These are phyloP conservation scores for Aspidapion aeneum DNA, from an alignment of 2,888 invertebrate genomes.

Conservation along the genomic window DNA sequence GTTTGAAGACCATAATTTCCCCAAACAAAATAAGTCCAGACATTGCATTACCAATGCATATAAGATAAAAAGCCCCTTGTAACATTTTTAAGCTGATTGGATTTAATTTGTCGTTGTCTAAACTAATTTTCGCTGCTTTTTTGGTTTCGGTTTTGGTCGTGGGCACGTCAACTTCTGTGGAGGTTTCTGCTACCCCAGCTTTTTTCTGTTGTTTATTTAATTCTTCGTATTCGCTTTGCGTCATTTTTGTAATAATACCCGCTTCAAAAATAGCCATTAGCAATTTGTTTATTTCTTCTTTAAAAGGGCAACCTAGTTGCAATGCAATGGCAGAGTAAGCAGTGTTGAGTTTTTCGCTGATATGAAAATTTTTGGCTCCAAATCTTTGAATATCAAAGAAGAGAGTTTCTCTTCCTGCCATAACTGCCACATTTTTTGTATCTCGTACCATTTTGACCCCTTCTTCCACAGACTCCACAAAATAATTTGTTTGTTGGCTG, in stretches of 20 bases:
- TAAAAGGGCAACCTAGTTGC: conserved; percentile 71
- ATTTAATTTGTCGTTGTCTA: conserved; percentile 50
- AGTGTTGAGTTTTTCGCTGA: conserved; percentile 74
- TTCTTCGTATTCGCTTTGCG: conserved; percentile 70
- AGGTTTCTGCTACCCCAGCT: conserved; percentile 43
- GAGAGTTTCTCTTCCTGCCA: conserved; percentile 72
- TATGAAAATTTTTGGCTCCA: conserved; percentile 64
- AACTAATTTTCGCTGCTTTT: conserved; percentile 35
- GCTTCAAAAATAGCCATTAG: conserved; percentile 72
- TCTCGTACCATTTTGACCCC: conserved; percentile 65
- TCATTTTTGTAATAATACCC: conserved; percentile 73
- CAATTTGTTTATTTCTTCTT: conserved; percentile 71
- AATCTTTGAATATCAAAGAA: conserved; percentile 67
- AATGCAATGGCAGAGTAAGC: conserved; percentile 75
- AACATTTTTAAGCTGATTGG: conserved; percentile 69
- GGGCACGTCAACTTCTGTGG: conserved; percentile 43
- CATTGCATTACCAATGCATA: conserved; percentile 58
- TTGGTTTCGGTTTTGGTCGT: conserved; percentile 35
- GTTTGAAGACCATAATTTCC: conserved; percentile 32
- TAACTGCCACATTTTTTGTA: conserved; percentile 58
- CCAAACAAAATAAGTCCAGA: conserved; percentile 32
- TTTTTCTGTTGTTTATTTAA: conserved; percentile 56
- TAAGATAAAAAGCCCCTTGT: conserved; percentile 69
- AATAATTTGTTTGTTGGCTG: conserved; percentile 48
- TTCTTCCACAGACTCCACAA: conserved; percentile 67